phyloP scores from a whole-genome alignment of 2,113 vertebrate species.

The Panthera tigris region DNA sequence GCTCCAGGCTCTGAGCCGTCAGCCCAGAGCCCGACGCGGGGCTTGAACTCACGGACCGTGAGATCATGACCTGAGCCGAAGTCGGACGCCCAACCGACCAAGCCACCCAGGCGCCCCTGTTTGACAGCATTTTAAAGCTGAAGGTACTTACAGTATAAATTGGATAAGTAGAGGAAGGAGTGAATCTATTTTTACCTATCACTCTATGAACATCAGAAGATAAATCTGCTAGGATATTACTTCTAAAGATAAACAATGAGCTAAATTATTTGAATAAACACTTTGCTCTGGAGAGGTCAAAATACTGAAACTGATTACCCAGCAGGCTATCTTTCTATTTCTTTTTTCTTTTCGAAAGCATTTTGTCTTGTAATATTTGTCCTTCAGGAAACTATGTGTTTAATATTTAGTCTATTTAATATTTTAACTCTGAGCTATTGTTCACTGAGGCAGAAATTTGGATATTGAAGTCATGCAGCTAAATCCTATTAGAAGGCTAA shows the following conservation, averaged over 20 bases:
- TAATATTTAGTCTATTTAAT: slow-evolving; percentile 69
- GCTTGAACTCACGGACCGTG: too few species aligned
- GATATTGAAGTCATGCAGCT: slow-evolving; percentile 34
- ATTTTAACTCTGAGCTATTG: slow-evolving; percentile 61
- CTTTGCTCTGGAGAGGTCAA: background rate
- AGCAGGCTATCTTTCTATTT: background rate
- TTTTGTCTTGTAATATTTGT: background rate
- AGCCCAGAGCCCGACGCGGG: too few species aligned
- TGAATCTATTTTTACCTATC: background rate
- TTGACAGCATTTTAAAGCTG: background rate
- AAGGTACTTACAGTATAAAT: background rate
- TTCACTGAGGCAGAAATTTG: slow-evolving; percentile 58
- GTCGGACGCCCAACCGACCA: too few species aligned
- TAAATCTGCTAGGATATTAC: background rate
- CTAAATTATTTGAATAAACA: slow-evolving; percentile 1
- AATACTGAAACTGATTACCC: background rate
- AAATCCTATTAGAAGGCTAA: slow-evolving; percentile 61
- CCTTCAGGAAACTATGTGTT: slow-evolving; percentile 36
- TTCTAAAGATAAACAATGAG: background rate
- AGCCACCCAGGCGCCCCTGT: too few species aligned
- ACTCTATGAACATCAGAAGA: background rate
- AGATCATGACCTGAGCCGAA: too few species aligned
- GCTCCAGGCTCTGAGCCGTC: too few species aligned
- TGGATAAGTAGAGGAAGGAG: background rate
- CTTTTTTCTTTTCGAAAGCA: background rate